Evolutionary conservation across 2,888 invertebrate species (phyloP).

Genomic region (Ormyrus rosae): DNA sequence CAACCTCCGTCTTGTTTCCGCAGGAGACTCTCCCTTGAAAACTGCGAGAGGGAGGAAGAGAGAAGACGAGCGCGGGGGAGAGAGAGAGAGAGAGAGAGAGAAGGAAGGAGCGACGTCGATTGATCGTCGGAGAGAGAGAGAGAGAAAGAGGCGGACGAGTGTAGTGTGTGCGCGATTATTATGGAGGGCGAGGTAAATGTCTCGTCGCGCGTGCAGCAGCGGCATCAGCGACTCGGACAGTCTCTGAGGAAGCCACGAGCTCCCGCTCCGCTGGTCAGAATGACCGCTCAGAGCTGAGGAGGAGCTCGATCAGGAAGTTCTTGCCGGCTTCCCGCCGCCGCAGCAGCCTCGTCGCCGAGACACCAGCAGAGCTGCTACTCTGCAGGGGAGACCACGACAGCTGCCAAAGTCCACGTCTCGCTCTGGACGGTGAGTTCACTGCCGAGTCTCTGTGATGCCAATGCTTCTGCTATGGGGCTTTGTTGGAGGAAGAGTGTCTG

Average conservation of each 20-base stretch:
- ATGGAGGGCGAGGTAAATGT: constrained; percentile 52
- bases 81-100: not conserved
- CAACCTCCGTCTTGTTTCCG: too few relatives aligned
- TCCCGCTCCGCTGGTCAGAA: not conserved
- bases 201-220: not conserved
- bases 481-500: too few relatives aligned
- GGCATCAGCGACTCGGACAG: not conserved
- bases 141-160: not conserved
- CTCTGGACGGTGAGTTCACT: too few relatives aligned
- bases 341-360: not conserved
- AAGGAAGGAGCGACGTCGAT: too few relatives aligned
- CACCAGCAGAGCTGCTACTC: constrained; percentile 4
- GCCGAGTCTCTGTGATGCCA: too few relatives aligned
- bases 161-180: constrained; percentile 12
- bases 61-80: not conserved
- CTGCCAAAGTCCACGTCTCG: too few relatives aligned
- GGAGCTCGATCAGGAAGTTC: not conserved
- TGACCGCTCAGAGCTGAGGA: constrained; percentile 28
- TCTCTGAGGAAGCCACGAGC: not conserved
- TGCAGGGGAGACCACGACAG: too few relatives aligned
- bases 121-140: not conserved
- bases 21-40: not conserved
- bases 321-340: not conserved
- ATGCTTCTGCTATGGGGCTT: too few relatives aligned
- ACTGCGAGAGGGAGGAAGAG: not conserved